Conservation (phyloP, 2,888 invertebrate species). For the Eristalinus aeneus region DNA sequence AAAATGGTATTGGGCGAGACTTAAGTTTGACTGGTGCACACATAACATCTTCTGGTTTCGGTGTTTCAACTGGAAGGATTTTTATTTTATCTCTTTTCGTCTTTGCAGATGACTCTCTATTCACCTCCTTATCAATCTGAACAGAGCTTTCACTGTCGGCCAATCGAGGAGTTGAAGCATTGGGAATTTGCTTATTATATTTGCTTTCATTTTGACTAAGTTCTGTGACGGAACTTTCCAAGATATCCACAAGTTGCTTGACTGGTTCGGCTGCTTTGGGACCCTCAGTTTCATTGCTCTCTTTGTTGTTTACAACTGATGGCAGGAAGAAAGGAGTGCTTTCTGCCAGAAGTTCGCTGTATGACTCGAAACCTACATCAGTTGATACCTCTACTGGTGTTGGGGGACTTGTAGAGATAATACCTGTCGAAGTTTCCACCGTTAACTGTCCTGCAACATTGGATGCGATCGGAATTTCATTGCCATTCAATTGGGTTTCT, state of each 20-base stretch:
- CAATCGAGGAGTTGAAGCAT: background rate
- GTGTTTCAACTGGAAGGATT: background rate
- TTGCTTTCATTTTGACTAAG: background rate
- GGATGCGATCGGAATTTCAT: background rate
- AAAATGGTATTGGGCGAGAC: slow-evolving; percentile 27
- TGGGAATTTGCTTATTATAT: background rate
- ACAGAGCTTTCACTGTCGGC: background rate
- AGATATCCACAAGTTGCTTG: background rate
- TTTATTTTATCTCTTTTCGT: background rate
- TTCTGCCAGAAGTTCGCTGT: slow-evolving; percentile 15
- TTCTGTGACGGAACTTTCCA: background rate
- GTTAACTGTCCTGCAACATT: background rate
- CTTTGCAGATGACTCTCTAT: background rate
- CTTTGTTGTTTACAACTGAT: background rate
- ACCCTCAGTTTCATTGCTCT: background rate
- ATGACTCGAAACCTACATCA: slow-evolving; percentile 32
- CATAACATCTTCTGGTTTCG: background rate
- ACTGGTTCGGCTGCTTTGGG: background rate
- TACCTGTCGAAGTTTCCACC: background rate
- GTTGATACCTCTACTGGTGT: slow-evolving; percentile 27
- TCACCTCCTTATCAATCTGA: background rate
- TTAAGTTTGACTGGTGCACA: slow-evolving; percentile 12
- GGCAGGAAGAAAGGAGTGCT: slow-evolving; percentile 13
- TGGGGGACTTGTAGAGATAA: background rate
- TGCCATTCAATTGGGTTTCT: background rate